phyloP scores from a whole-genome alignment of 2,888 invertebrate species.

The Synergus itoensis region DNA sequence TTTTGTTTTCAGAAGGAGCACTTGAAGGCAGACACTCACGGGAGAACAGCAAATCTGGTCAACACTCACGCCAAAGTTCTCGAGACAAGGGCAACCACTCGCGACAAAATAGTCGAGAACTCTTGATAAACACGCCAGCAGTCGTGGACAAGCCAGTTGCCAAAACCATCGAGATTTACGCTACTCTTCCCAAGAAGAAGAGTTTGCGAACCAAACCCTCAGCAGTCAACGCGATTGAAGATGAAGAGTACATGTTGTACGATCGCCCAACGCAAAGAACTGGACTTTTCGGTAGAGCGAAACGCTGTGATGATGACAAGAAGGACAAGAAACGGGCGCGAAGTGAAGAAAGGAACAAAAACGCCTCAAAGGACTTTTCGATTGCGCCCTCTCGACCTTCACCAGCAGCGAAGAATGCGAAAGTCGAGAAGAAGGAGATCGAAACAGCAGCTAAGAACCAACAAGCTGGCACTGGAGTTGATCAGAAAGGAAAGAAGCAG shows the following conservation, averaged over 20 bases:
- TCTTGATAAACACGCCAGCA: conserved; percentile 74
- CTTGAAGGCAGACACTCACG: conserved; percentile 85
- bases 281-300: conserved; percentile 84
- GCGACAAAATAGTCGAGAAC: conserved; percentile 82
- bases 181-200: conserved; percentile 93
- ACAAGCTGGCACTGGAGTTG: conserved; percentile 64
- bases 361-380: conserved; percentile 85
- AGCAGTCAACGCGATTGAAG: conserved; percentile 85
- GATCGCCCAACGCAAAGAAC: conserved; percentile 86
- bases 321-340: conserved; percentile 88
- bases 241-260: conserved; percentile 83
- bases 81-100: conserved; percentile 84
- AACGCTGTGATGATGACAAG: conserved; percentile 84
- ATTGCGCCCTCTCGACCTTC: conserved; percentile 81
- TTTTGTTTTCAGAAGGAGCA: conserved; percentile 71
- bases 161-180: conserved; percentile 93
- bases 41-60: conserved; percentile 86
- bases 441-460: conserved; percentile 80
- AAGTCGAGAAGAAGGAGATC: conserved; percentile 77
- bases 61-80: conserved; percentile 88
- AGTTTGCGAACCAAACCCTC: conserved; percentile 82
- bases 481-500: conserved; percentile 90
- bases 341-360: conserved; percentile 91
- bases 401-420: conserved; percentile 64
- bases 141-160: conserved; percentile 75